Percentiles rank a stretch among this genome's conserved stretches.
These are phyloP conservation scores for Orestias chungarensis DNA, from an alignment of 2,797 vertebrate species.

Conservation along the genomic window DNA sequence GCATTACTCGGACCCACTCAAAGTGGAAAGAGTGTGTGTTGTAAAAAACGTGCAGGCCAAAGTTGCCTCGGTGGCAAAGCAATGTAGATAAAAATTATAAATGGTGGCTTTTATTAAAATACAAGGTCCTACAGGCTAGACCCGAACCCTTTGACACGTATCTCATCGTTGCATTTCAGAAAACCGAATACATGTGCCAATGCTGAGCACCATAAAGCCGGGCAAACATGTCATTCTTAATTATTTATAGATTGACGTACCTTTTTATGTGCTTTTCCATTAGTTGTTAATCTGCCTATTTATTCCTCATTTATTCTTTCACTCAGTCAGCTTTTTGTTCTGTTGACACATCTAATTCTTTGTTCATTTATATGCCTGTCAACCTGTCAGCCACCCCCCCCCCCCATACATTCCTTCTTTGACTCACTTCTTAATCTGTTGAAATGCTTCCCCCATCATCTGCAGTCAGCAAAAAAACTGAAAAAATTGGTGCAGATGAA, in stretches of 20 bases:
- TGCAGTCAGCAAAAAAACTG: slow-evolving; percentile 24
- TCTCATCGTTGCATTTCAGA: not conserved
- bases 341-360: slow-evolving; percentile 27
- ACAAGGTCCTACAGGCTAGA: no score
- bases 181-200: not conserved
- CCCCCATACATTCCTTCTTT: slow-evolving; percentile 15
- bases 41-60: not conserved
- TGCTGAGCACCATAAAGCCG: slow-evolving; percentile 10
- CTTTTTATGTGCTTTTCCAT: slow-evolving; percentile 33
- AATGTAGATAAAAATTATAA: not conserved
- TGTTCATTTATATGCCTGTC: slow-evolving; percentile 43
- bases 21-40: not conserved
- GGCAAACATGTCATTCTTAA: slow-evolving; percentile 35
- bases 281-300: slow-evolving; percentile 40
- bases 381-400: slow-evolving; percentile 33
- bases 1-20: not conserved
- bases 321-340: slow-evolving; percentile 32
- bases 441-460: slow-evolving; percentile 31
- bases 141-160: not conserved
- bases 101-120: not conserved
- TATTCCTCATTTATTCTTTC: slow-evolving; percentile 37
- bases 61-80: not conserved
- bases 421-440: slow-evolving; percentile 30
- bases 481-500: slow-evolving; percentile 20
- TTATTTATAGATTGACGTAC: slow-evolving; percentile 36